A percentile compares a stretch with the other conserved stretches of the same genome.
phyloP scores from a whole-genome alignment of 2,113 vertebrate species.

The Capreolus pygargus region DNA sequence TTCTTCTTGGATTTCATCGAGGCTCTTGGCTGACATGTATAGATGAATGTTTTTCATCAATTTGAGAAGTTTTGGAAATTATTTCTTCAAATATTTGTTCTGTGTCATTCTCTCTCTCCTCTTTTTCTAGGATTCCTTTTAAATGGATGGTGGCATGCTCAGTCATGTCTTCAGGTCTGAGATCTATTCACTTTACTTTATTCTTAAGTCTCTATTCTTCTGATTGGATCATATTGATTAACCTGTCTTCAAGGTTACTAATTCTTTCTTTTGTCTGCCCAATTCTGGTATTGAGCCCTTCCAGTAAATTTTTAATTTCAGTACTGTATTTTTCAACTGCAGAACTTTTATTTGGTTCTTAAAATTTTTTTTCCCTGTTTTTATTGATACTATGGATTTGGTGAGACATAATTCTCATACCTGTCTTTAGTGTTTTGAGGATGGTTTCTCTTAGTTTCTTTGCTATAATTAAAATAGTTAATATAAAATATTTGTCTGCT shows the following conservation, averaged over 20 bases:
- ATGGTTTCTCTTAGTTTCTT: neutral
- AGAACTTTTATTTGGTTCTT: neutral
- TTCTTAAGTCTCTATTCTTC: neutral
- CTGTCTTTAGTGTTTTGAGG: neutral
- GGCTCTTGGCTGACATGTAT: neutral
- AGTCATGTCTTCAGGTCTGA: neutral
- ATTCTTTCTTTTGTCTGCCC: neutral
- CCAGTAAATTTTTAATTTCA: neutral
- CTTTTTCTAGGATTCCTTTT: neutral
- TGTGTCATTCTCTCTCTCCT: neutral
- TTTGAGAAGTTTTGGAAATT: neutral
- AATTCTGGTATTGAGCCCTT: neutral
- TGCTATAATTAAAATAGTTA: neutral
- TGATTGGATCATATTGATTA: neutral
- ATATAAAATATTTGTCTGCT: neutral
- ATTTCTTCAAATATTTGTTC: neutral
- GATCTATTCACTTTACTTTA: neutral
- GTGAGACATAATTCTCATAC: neutral
- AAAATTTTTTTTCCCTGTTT: neutral
- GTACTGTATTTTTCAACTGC: neutral
- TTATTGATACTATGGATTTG: neutral
- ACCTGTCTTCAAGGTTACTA: neutral
- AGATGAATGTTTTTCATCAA: neutral
- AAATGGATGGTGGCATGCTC: neutral
- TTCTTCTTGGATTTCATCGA: neutral